These are phyloP conservation scores for Hirtodrosophila trivittata DNA, from an alignment of 2,888 invertebrate genomes.

Conservation along the genomic window DNA sequence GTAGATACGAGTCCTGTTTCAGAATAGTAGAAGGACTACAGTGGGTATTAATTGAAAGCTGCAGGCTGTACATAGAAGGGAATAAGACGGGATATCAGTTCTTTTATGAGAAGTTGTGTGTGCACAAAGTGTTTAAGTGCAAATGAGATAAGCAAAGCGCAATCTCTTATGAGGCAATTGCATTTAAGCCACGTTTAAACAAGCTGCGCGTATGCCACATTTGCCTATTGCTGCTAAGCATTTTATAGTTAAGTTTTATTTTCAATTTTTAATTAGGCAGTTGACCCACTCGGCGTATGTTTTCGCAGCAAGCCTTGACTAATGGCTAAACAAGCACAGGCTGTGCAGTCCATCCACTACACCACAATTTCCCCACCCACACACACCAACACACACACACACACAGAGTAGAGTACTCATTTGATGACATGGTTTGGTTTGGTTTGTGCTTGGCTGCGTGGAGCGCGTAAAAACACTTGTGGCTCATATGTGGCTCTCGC, in stretches of 20 bases:
- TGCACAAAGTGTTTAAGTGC: no score
- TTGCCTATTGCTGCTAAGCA: conserved; percentile 4
- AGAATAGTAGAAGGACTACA: no score
- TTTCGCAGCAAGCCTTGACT: conserved; percentile 43
- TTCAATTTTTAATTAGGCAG: conserved; percentile 69
- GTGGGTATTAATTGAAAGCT: no score
- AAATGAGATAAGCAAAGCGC: no score
- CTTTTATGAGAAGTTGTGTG: no score
- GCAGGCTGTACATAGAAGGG: no score
- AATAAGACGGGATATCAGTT: no score
- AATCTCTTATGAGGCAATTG: background rate
- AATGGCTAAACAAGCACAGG: conserved; percentile 66
- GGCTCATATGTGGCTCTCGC: conserved; percentile 58
- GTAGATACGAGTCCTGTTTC: no score
- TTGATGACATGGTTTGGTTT: conserved; percentile 53
- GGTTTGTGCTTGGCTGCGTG: conserved; percentile 48
- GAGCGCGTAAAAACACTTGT: conserved; percentile 70
- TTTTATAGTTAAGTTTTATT: conserved; percentile 34
- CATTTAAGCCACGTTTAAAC: background rate
- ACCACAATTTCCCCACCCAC: background rate
- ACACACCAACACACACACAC: conserved; percentile 3
- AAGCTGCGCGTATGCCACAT: background rate
- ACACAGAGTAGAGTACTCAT: conserved; percentile 9
- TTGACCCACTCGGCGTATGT: conserved; percentile 62
- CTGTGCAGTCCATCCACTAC: background rate